Conservation (phyloP, 2,797 vertebrate species). For the Tamandua tetradactyla region DNA sequence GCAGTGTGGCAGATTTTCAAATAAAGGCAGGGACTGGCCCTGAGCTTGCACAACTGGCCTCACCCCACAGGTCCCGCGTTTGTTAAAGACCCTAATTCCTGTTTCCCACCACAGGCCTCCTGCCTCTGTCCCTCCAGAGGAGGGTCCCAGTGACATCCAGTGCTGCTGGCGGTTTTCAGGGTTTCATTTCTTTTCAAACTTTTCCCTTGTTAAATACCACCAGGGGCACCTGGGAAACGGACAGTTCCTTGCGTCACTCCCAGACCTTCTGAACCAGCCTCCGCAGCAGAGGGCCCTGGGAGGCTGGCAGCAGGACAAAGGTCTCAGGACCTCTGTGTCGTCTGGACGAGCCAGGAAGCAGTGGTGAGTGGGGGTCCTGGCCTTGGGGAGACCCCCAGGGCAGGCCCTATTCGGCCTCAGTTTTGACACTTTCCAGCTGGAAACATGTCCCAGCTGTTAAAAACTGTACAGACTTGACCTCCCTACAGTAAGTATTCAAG, state of each 20-base stretch:
- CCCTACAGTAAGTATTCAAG: background rate
- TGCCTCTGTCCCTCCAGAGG: background rate
- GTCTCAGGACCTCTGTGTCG: no score
- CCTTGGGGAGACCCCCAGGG: no score
- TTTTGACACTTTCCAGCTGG: background rate
- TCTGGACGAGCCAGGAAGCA: accelerated
- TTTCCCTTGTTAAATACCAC: background rate
- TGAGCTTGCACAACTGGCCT: background rate
- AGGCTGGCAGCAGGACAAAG: no score
- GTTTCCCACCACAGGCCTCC: background rate
- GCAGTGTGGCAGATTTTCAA: background rate
- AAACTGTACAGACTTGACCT: background rate
- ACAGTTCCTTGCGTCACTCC: background rate
- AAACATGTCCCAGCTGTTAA: background rate
- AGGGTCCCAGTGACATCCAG: background rate
- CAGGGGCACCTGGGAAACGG: background rate
- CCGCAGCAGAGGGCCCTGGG: no score
- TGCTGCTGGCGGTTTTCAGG: no score
- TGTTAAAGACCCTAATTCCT: background rate
- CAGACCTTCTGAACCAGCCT: no score
- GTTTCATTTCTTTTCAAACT: background rate
- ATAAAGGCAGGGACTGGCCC: background rate
- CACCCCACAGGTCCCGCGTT: background rate
- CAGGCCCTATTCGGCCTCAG: background rate
- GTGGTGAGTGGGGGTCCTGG: background rate